Evolutionary conservation across 2,888 invertebrate species (phyloP).

Genomic region (Thelaira solivaga): DNA sequence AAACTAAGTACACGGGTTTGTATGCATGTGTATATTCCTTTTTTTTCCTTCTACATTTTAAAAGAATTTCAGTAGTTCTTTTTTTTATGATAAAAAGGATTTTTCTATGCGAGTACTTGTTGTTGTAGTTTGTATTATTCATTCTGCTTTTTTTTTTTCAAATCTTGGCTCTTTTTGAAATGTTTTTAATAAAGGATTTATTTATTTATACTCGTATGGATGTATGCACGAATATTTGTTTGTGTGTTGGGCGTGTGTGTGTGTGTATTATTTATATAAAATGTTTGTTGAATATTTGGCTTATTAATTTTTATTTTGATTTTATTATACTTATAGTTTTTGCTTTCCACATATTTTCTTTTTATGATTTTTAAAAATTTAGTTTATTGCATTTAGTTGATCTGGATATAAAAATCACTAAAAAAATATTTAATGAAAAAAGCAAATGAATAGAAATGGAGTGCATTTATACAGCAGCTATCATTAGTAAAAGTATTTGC

Average conservation of each 20-base stretch:
- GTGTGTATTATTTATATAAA: conserved; percentile 32
- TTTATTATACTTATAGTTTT: conserved; percentile 27
- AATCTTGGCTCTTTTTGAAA: conserved; percentile 35
- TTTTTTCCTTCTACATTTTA: conserved; percentile 35
- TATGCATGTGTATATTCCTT: conserved; percentile 16
- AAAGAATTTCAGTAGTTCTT: conserved; percentile 58
- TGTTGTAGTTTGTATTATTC: neutral
- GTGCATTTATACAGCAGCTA: neutral
- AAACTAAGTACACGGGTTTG: neutral
- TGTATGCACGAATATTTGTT: neutral
- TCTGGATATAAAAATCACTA: conserved; percentile 14
- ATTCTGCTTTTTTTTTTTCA: conserved; percentile 36
- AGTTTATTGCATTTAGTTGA: conserved; percentile 46
- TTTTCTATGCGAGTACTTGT: conserved; percentile 34
- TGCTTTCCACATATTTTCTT: neutral
- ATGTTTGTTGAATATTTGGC: conserved; percentile 61
- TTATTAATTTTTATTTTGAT: conserved; percentile 57
- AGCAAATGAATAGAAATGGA: neutral
- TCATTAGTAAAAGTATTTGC: neutral
- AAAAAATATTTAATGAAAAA: neutral
- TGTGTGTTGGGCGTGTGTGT: neutral
- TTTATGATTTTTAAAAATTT: conserved; percentile 33
- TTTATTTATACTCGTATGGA: neutral
- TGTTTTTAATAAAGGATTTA: conserved; percentile 59
- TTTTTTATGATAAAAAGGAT: conserved; percentile 54